phyloP scores from a whole-genome alignment of 2,113 vertebrate species.

The Acrocephalus kingi region DNA sequence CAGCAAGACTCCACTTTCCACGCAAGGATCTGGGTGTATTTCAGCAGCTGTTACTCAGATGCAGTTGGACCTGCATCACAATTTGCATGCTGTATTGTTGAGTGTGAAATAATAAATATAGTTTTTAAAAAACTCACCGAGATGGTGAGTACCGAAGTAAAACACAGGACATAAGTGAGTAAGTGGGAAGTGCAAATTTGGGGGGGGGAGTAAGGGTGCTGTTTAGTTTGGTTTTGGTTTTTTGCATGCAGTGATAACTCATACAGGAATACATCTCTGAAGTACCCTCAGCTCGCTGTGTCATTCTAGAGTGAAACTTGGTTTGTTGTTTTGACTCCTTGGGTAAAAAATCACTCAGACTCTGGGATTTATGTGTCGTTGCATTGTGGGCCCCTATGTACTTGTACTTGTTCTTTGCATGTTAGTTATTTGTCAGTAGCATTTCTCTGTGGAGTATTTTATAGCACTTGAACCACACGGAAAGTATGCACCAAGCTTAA shows the following conservation, averaged over 20 bases:
- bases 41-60: conserved; percentile 18
- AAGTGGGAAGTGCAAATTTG: background rate
- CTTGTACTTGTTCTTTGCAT: background rate
- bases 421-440: background rate
- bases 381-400: background rate
- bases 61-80: background rate
- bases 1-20: background rate
- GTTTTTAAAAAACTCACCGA: background rate
- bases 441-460: background rate
- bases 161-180: background rate
- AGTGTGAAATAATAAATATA: background rate
- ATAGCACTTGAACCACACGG: background rate
- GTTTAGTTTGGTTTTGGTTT: background rate
- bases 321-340: background rate
- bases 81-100: background rate
- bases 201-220: background rate
- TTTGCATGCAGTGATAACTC: background rate
- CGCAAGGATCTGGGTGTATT: background rate
- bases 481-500: conserved; percentile 18
- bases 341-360: background rate
- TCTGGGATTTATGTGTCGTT: background rate
- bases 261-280: background rate
- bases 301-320: background rate
- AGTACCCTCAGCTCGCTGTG: background rate
- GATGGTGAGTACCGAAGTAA: background rate